Conservation (phyloP, 2,888 invertebrate species). For the Melanargia galathea region DNA sequence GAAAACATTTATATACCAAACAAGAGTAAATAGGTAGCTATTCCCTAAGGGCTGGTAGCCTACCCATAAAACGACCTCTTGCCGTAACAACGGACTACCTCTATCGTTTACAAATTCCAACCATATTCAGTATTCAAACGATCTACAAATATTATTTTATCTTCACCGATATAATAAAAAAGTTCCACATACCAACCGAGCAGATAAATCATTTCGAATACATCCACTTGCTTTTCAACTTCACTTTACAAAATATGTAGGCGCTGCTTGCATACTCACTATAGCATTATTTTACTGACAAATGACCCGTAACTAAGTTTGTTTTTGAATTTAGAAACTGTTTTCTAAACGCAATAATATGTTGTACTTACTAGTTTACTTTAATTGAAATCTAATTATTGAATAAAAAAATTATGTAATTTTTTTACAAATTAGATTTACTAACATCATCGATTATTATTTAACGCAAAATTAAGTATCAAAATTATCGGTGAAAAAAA, state of each 20-base stretch:
- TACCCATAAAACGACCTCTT: background rate
- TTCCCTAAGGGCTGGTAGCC: background rate
- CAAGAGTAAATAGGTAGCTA: no score
- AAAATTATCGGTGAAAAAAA: no score
- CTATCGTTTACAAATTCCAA: background rate
- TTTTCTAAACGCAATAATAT: background rate
- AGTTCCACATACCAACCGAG: constrained; percentile 13
- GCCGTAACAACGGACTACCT: background rate
- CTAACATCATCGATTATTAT: no score
- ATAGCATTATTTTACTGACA: constrained; percentile 15
- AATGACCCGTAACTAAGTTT: constrained; percentile 1
- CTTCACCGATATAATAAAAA: background rate
- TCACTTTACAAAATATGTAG: constrained; percentile 17
- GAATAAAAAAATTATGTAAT: no score
- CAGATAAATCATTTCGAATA: constrained; percentile 18
- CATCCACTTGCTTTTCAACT: constrained; percentile 18
- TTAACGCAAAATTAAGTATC: no score
- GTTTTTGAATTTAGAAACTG: background rate
- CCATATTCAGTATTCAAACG: constrained; percentile 13
- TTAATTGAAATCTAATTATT: no score
- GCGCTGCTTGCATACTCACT: constrained; percentile 6
- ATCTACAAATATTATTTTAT: constrained; percentile 14
- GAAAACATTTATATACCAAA: background rate
- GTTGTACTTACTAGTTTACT: no score
- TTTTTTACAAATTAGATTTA: no score